Percentiles rank a stretch among this genome's conserved stretches.
phyloP scores from a whole-genome alignment of 35 echinoderm and acorn worm species.

The Heliocidaris tuberculata region DNA sequence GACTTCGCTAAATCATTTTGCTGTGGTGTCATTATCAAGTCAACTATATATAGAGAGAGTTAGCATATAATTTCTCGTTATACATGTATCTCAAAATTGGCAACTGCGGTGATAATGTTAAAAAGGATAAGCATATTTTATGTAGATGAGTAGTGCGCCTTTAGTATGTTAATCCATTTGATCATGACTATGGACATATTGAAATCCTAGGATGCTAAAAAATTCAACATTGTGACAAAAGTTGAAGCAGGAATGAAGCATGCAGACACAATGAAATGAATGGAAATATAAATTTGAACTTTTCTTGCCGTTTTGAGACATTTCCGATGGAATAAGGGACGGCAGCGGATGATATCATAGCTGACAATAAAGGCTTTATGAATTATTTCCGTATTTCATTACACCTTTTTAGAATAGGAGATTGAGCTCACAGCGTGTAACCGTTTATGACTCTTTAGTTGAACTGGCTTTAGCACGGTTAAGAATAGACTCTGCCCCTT shows the following conservation, averaged over 20 bases:
- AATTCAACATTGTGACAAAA: too few species aligned
- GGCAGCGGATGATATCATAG: neutral
- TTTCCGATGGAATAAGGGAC: neutral
- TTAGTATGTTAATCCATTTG: too few species aligned
- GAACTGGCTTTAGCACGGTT: neutral
- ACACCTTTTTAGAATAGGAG: neutral
- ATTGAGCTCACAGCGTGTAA: neutral
- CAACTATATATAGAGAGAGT: too few species aligned
- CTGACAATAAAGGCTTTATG: conserved; percentile 12
- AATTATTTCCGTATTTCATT: conserved; percentile 26
- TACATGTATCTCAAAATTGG: too few species aligned
- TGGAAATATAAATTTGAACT: neutral
- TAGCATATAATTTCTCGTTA: too few species aligned
- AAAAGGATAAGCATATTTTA: too few species aligned
- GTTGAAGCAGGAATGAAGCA: neutral
- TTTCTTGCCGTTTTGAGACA: neutral
- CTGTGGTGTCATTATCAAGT: too few species aligned
- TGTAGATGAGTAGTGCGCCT: too few species aligned
- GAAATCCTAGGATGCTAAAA: too few species aligned
- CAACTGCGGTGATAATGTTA: too few species aligned
- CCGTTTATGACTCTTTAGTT: neutral
- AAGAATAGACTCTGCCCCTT: neutral
- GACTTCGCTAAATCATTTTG: too few species aligned
- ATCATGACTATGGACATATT: too few species aligned
- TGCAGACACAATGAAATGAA: neutral